Percentiles rank a stretch among this genome's conserved stretches.
phyloP scores from a whole-genome alignment of 2,797 vertebrate species.

The Salmo trutta region DNA sequence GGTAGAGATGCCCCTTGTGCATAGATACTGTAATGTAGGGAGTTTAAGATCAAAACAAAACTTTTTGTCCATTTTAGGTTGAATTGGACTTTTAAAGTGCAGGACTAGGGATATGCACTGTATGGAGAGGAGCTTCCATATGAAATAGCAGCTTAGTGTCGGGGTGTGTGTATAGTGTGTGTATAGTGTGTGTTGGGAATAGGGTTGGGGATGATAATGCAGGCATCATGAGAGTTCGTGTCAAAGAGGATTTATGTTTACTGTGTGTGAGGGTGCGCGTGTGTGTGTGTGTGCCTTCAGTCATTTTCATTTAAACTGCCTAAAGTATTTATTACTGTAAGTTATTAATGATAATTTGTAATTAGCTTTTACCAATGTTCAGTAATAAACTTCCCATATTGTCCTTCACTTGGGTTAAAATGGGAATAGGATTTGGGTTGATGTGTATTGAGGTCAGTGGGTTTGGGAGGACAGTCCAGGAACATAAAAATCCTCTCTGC shows the following conservation, averaged over 20 bases:
- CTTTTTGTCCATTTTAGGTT: conserved; percentile 4
- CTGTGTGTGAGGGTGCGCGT: background rate
- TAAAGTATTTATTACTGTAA: conserved; percentile 8
- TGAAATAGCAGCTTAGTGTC: conserved; percentile 13
- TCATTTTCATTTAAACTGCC: background rate
- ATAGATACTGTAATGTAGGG: conserved; percentile 27
- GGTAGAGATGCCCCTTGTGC: conserved; percentile 13
- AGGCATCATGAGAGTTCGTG: background rate
- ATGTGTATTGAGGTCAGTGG: conserved; percentile 66
- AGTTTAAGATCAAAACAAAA: conserved; percentile 30
- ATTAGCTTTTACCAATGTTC: conserved; percentile 28
- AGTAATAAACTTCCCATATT: conserved; percentile 47
- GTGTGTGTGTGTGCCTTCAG: conserved; percentile 10
- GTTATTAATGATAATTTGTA: conserved; percentile 4
- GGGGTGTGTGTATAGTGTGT: background rate
- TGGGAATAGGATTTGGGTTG: conserved; percentile 59
- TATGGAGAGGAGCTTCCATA: conserved; percentile 14
- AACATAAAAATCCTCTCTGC: conserved; percentile 49
- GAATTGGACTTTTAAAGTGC: background rate
- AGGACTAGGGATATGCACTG: background rate
- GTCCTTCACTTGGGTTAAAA: conserved; percentile 22
- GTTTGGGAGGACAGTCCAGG: conserved; percentile 46
- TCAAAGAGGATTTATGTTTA: background rate
- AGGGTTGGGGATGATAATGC: background rate
- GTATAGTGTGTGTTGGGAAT: conserved; percentile 1